phyloP scores from a whole-genome alignment of 2,888 invertebrate species.

The Ormyrus nitidulus region DNA sequence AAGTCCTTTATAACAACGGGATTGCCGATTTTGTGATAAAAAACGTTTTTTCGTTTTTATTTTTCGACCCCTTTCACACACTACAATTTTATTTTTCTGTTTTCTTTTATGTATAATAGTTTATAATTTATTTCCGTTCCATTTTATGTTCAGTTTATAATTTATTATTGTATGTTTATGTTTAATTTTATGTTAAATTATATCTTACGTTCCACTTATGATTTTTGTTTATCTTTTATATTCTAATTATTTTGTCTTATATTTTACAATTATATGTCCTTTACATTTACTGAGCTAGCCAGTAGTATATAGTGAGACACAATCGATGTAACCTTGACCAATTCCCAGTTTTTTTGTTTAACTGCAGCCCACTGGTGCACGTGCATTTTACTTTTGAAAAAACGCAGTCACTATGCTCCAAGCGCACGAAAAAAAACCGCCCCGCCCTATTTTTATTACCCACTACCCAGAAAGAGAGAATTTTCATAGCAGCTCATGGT shows the following conservation, averaged over 20 bases:
- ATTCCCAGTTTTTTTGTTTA: constrained; percentile 47
- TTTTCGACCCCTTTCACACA: background rate
- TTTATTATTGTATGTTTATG: constrained; percentile 28
- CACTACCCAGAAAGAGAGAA: constrained; percentile 62
- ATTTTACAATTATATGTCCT: constrained; percentile 19
- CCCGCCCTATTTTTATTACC: background rate
- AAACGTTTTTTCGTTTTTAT: constrained; percentile 17
- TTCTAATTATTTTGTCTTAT: constrained; percentile 24
- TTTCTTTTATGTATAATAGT: constrained; percentile 3
- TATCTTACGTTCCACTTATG: constrained; percentile 25
- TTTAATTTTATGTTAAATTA: constrained; percentile 36
- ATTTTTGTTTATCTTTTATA: constrained; percentile 24
- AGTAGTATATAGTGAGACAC: constrained; percentile 46
- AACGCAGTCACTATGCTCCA: constrained; percentile 44
- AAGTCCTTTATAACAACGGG: constrained; percentile 48
- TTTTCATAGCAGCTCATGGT: constrained; percentile 66
- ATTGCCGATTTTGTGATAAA: constrained; percentile 58
- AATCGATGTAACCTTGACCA: constrained; percentile 48
- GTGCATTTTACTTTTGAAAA: constrained; percentile 49
- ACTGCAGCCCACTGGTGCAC: constrained; percentile 52
- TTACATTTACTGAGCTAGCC: constrained; percentile 52
- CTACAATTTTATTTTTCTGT: constrained; percentile 2
- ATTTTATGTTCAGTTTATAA: constrained; percentile 28
- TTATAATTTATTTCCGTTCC: constrained; percentile 32
- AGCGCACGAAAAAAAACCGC: constrained; percentile 38